phyloP scores from a whole-genome alignment of 1,140 invertebrate genomes.

The Bathynomus jamesi region DNA sequence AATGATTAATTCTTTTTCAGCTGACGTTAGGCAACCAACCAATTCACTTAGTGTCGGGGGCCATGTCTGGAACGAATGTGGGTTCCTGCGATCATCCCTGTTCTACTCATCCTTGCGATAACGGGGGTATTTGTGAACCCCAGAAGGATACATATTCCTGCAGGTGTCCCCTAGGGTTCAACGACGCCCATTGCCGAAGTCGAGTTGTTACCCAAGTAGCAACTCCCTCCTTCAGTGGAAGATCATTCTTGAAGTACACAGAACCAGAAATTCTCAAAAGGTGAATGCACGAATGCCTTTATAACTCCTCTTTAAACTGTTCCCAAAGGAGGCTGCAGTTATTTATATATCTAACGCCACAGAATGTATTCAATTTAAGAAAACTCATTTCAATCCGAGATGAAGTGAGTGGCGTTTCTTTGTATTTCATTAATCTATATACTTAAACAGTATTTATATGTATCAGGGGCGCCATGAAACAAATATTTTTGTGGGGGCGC shows the following conservation, averaged over 20 bases:
- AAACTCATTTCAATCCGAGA: no score
- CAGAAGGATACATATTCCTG: constrained; percentile 70
- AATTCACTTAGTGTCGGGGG: constrained; percentile 72
- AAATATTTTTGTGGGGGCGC: no score
- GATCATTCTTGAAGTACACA: constrained; percentile 62
- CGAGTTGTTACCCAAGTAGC: constrained; percentile 40
- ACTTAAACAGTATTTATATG: no score
- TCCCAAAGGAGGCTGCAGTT: no score
- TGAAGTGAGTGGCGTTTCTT: no score
- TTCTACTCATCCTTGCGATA: constrained; percentile 66
- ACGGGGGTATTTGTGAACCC: constrained; percentile 67
- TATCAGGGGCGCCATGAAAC: no score
- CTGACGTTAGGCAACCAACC: constrained; percentile 69
- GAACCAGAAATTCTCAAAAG: constrained; percentile 67
- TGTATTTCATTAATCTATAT: no score
- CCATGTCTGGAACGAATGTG: constrained; percentile 79
- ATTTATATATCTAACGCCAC: no score
- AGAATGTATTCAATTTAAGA: no score
- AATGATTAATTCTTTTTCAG: no score
- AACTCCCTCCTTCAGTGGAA: constrained; percentile 39
- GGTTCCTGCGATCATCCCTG: constrained; percentile 87
- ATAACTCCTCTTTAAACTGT: no score
- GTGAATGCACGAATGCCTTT: no score
- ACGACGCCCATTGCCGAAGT: constrained; percentile 47
- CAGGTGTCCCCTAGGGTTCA: constrained; percentile 56